Evolutionary conservation across 2,888 invertebrate genomes (phyloP).

Genomic region (Drosophila putrida): DNA sequence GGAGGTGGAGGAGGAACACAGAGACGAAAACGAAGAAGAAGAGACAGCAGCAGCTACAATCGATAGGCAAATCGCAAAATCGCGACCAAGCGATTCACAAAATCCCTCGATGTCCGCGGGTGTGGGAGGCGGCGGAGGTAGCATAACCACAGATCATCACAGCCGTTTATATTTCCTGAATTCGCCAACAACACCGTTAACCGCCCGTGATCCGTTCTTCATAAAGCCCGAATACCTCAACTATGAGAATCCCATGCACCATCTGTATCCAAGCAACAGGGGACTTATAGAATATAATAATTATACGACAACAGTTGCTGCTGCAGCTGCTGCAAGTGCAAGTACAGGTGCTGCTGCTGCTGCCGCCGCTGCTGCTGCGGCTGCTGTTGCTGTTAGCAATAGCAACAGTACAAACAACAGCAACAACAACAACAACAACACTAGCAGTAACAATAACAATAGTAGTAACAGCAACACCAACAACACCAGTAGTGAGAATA

Average conservation of each 20-base stretch:
- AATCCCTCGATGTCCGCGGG: slow-evolving; percentile 82
- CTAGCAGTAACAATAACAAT: slow-evolving; percentile 26
- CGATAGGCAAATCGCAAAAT: slow-evolving; percentile 40
- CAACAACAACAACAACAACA: slow-evolving; percentile 33
- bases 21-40: neutral
- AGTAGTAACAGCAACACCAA: slow-evolving; percentile 26
- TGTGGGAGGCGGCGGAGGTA: slow-evolving; percentile 85
- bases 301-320: slow-evolving; percentile 75
- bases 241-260: slow-evolving; percentile 84
- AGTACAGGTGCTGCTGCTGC: slow-evolving; percentile 68
- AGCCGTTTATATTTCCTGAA: slow-evolving; percentile 83
- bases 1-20: slow-evolving; percentile 1
- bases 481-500: slow-evolving; percentile 22
- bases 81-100: slow-evolving; percentile 72
- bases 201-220: slow-evolving; percentile 82
- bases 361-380: slow-evolving; percentile 60
- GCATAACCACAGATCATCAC: slow-evolving; percentile 84
- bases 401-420: slow-evolving; percentile 24
- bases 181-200: slow-evolving; percentile 81
- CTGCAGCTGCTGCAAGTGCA: slow-evolving; percentile 57
- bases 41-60: slow-evolving; percentile 25
- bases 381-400: slow-evolving; percentile 31
- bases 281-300: slow-evolving; percentile 83
- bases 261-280: slow-evolving; percentile 82
- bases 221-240: slow-evolving; percentile 84